Evolutionary conservation across 2,888 invertebrate genomes (phyloP).

Genomic region (Archips xylosteana): DNA sequence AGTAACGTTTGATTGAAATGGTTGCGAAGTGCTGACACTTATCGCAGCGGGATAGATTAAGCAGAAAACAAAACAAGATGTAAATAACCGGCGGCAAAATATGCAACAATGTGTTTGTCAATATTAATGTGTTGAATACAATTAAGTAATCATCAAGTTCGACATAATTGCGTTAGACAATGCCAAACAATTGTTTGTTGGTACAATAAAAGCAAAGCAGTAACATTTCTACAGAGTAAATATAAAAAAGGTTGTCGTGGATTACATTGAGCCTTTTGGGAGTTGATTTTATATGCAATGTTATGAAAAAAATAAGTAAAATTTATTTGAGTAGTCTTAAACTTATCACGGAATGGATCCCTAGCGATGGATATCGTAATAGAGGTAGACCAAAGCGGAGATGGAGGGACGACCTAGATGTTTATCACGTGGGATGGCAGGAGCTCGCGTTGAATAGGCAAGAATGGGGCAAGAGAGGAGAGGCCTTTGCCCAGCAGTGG

Average conservation of each 20-base stretch:
- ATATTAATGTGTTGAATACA: constrained; percentile 28
- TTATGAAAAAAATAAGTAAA: background rate
- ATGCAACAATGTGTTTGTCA: constrained; percentile 25
- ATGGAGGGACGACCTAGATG: too few species aligned
- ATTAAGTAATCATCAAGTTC: constrained; percentile 31
- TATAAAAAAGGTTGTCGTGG: background rate
- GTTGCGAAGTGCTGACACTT: constrained; percentile 23
- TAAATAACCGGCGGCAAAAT: constrained; percentile 1
- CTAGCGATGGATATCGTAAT: too few species aligned
- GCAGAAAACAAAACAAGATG: constrained; percentile 8
- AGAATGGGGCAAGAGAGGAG: too few species aligned
- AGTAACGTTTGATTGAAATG: constrained; percentile 7
- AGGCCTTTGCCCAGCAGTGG: too few species aligned
- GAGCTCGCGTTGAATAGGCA: too few species aligned
- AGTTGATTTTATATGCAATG: too few species aligned
- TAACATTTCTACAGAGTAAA: background rate
- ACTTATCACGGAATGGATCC: too few species aligned
- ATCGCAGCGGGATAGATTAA: constrained; percentile 28
- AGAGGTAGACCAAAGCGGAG: too few species aligned
- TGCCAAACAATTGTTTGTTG: constrained; percentile 27
- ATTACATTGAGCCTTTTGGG: too few species aligned
- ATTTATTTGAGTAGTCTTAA: too few species aligned
- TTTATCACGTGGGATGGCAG: too few species aligned
- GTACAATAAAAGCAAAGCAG: background rate
- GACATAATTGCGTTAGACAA: constrained; percentile 32